Percentiles rank a stretch among this genome's conserved stretches.
phyloP scores from a whole-genome alignment of 2,113 vertebrate species.

The Gambusia affinis region DNA sequence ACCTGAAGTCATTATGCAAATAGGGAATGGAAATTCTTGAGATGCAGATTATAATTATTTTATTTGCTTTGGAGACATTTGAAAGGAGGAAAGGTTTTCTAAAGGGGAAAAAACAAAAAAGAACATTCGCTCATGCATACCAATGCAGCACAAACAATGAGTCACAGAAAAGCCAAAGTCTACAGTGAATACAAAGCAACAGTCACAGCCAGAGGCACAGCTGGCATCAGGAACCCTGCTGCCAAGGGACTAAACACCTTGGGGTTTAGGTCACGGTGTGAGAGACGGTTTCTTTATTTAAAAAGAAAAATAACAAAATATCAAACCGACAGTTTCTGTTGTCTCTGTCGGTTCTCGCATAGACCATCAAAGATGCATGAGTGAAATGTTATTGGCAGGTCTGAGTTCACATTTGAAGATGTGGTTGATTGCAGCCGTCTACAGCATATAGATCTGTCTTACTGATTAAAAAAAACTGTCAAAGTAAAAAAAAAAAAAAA shows the following conservation, averaged over 20 bases:
- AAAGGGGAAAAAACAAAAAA: neutral
- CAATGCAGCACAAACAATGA: conserved; percentile 1
- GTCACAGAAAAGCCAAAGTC: conserved; percentile 26
- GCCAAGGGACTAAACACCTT: conserved; percentile 31
- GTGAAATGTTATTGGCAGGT: neutral
- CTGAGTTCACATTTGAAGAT: neutral
- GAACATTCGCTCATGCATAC: neutral
- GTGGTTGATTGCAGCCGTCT: neutral
- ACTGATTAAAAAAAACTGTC: neutral
- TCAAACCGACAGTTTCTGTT: neutral
- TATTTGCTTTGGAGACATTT: neutral
- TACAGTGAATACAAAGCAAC: conserved; percentile 11
- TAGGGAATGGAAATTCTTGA: neutral
- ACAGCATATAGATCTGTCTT: neutral
- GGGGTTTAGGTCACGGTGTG: conserved; percentile 14
- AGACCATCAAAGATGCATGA: neutral
- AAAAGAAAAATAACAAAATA: neutral
- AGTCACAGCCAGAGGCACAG: conserved; percentile 41
- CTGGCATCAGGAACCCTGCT: conserved; percentile 35
- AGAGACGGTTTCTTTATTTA: conserved; percentile 6
- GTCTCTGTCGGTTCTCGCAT: neutral
- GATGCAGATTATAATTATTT: neutral
- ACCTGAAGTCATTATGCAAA: neutral
- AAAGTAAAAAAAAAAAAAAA: too few species aligned
- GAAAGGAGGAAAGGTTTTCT: neutral